phyloP scores from a whole-genome alignment of 2,797 vertebrate genomes.

The Periparus ater region DNA sequence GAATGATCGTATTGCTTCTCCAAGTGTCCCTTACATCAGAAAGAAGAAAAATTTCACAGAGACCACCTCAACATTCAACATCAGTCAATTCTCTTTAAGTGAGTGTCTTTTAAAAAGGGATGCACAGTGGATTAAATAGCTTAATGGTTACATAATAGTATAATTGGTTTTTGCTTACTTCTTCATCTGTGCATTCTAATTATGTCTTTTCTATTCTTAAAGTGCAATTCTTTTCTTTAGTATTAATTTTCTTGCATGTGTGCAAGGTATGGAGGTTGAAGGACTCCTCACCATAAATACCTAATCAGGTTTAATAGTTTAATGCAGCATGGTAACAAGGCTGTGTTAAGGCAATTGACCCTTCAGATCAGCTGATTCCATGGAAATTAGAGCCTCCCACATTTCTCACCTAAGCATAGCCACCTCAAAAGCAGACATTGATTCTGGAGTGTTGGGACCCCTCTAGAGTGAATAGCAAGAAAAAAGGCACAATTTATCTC shows the following conservation, averaged over 20 bases:
- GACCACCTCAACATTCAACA: background rate
- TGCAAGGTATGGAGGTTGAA: background rate
- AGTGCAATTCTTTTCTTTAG: background rate
- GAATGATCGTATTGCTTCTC: background rate
- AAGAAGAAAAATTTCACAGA: background rate
- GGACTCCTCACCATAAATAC: background rate
- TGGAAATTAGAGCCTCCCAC: conserved; percentile 28
- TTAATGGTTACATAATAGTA: background rate
- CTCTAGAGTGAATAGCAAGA: background rate
- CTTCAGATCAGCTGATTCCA: conserved; percentile 16
- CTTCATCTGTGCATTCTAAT: background rate
- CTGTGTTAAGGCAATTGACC: conserved; percentile 19
- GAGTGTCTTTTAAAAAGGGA: background rate
- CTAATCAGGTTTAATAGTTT: conserved; percentile 13
- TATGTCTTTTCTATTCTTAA: background rate
- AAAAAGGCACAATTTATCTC: conserved; percentile 3
- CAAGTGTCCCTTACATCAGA: background rate
- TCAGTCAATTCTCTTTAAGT: background rate
- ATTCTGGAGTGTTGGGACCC: background rate
- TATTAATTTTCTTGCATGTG: background rate
- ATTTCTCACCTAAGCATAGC: background rate
- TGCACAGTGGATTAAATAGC: background rate
- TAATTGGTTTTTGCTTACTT: background rate
- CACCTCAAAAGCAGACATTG: background rate
- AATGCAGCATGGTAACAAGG: background rate